Evolutionary conservation across 1,140 invertebrate genomes (phyloP).

Genomic region (Elysia chlorotica): DNA sequence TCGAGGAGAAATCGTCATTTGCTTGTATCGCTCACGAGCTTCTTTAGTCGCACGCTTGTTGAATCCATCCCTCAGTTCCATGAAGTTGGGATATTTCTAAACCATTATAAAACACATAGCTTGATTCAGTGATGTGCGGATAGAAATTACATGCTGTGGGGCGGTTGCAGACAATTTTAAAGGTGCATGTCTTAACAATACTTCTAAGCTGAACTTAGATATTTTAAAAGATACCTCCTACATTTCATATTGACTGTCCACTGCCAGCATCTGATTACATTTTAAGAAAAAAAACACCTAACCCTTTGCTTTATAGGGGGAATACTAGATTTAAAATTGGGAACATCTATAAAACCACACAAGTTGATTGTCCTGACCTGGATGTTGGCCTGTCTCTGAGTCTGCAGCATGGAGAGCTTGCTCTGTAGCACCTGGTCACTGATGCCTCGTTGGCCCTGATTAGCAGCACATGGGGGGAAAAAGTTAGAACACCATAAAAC

Average conservation of each 20-base stretch:
- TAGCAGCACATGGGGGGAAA: too few species aligned
- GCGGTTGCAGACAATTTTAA: too few species aligned
- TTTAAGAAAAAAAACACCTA: too few species aligned
- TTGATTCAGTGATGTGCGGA: not conserved
- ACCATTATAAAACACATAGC: not conserved
- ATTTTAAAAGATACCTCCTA: too few species aligned
- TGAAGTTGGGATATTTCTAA: slow-evolving; percentile 48
- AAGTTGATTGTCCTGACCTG: slow-evolving; percentile 34
- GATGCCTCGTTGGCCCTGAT: slow-evolving; percentile 42
- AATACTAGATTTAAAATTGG: too few species aligned
- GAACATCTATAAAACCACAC: too few species aligned
- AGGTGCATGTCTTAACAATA: too few species aligned
- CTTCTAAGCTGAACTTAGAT: too few species aligned
- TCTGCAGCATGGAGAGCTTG: slow-evolving; percentile 43
- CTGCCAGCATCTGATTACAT: too few species aligned
- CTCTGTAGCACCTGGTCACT: slow-evolving; percentile 36
- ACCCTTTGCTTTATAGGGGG: too few species aligned
- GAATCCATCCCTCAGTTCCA: slow-evolving; percentile 39
- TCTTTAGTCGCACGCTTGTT: slow-evolving; percentile 37
- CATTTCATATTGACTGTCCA: too few species aligned
- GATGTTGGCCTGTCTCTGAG: slow-evolving; percentile 38
- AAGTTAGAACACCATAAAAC: too few species aligned
- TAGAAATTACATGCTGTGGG: not conserved
- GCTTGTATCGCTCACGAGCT: slow-evolving; percentile 38
- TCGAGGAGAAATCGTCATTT: slow-evolving; percentile 37